Conservation (phyloP, 2,113 vertebrate genomes). For the Miniopterus natalensis region DNA sequence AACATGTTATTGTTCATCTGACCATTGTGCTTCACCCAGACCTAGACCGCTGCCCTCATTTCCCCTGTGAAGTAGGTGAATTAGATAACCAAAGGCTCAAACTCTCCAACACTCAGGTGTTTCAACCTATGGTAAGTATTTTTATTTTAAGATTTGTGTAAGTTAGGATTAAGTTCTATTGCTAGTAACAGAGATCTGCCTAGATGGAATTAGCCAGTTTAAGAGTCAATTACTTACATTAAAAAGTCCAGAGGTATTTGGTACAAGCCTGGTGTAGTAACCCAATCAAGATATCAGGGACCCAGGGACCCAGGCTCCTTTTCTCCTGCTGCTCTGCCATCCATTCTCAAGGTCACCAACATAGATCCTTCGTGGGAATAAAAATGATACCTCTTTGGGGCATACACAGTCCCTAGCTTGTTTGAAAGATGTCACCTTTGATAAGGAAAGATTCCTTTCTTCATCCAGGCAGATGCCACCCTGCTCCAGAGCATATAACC, state of each 20-base stretch:
- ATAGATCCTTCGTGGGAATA: neutral
- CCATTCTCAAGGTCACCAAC: neutral
- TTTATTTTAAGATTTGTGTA: neutral
- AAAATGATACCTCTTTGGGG: neutral
- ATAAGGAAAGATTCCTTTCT: neutral
- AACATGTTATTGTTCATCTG: neutral
- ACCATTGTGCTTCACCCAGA: neutral
- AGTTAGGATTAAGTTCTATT: conserved; percentile 33
- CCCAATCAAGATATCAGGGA: neutral
- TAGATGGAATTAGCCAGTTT: neutral
- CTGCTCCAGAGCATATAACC: neutral
- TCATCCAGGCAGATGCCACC: neutral
- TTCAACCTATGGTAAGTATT: neutral
- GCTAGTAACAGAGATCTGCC: neutral
- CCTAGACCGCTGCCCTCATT: neutral
- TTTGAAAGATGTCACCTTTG: neutral
- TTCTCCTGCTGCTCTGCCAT: neutral
- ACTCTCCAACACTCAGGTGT: neutral
- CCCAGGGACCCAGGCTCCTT: neutral
- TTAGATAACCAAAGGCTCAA: neutral
- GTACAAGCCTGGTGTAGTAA: neutral
- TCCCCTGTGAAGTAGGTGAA: neutral
- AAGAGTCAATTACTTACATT: neutral
- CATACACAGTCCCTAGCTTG: neutral
- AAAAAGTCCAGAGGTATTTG: neutral